Conservation (phyloP, 2,888 invertebrate species). For the Drosophila aldrichi region DNA sequence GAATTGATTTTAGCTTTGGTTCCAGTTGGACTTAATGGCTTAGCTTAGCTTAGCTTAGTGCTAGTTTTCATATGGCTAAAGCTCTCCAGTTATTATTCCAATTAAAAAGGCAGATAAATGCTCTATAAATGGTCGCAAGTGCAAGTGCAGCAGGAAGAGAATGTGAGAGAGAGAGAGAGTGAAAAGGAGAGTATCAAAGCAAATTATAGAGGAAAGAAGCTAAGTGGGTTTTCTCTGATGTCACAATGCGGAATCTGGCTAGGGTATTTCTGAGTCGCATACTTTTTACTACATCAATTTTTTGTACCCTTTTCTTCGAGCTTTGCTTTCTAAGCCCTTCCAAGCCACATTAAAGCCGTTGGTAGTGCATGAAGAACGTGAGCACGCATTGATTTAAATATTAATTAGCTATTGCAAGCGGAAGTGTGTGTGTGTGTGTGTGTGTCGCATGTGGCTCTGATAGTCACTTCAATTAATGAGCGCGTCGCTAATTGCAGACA, state of each 20-base stretch:
- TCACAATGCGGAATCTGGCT: no score
- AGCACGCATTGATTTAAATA: slow-evolving; percentile 41
- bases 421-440: not conserved
- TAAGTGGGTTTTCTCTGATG: not conserved
- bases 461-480: slow-evolving; percentile 67
- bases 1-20: no score
- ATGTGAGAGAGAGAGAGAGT: not conserved
- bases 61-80: slow-evolving; percentile 14
- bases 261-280: not conserved
- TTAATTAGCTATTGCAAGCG: slow-evolving; percentile 8
- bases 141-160: not conserved
- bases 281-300: no score
- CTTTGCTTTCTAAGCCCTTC: slow-evolving; percentile 19
- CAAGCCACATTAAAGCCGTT: slow-evolving; percentile 20
- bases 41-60: not conserved
- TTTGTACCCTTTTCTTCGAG: not conserved
- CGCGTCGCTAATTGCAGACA: slow-evolving; percentile 63
- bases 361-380: slow-evolving; percentile 11
- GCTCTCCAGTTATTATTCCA: slow-evolving; percentile 8
- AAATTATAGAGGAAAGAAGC: no score
- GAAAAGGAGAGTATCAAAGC: not conserved
- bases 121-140: not conserved
- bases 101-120: slow-evolving; percentile 25
- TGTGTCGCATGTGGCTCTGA: slow-evolving; percentile 22
- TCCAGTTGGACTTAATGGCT: slow-evolving; percentile 8